Evolutionary conservation across 2,113 vertebrate genomes (phyloP).

Genomic region (Nothocercus julius): DNA sequence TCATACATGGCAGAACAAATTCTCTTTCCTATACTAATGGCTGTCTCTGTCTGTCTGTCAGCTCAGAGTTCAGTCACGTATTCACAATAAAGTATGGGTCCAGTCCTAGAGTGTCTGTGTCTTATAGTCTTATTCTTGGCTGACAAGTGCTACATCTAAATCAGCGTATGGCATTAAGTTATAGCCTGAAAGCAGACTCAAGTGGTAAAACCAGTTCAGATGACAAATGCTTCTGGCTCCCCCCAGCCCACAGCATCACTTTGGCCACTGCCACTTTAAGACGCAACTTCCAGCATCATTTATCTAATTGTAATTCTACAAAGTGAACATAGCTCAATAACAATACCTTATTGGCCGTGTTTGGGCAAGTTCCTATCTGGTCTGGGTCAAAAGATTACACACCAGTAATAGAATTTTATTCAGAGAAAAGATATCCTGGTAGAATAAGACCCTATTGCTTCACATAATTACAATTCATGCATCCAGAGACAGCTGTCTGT

Average conservation of each 20-base stretch:
- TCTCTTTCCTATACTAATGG: constrained; percentile 55
- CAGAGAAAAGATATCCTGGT: constrained; percentile 42
- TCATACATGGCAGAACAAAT: constrained; percentile 63
- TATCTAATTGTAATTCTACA: neutral
- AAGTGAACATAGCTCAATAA: neutral
- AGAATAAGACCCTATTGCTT: constrained; percentile 48
- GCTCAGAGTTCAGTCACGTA: constrained; percentile 57
- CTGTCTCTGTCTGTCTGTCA: constrained; percentile 60
- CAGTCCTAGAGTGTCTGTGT: constrained; percentile 56
- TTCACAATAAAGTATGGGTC: constrained; percentile 67
- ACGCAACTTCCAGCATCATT: neutral
- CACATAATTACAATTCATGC: constrained; percentile 46
- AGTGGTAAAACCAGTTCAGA: neutral
- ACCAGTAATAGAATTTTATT: constrained; percentile 53
- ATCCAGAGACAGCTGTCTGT: constrained; percentile 59
- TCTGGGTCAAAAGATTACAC: constrained; percentile 43
- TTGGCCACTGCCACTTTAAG: neutral
- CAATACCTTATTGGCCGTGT: neutral
- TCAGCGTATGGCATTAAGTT: constrained; percentile 53
- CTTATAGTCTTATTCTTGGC: constrained; percentile 57
- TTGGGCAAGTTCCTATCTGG: constrained; percentile 17
- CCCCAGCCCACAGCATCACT: neutral
- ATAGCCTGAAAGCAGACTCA: constrained; percentile 38
- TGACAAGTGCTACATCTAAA: constrained; percentile 71
- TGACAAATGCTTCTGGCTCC: neutral